These are phyloP conservation scores for Poecilobothrus nobilitatus DNA, from an alignment of 2,888 invertebrate species.

Conservation along the genomic window DNA sequence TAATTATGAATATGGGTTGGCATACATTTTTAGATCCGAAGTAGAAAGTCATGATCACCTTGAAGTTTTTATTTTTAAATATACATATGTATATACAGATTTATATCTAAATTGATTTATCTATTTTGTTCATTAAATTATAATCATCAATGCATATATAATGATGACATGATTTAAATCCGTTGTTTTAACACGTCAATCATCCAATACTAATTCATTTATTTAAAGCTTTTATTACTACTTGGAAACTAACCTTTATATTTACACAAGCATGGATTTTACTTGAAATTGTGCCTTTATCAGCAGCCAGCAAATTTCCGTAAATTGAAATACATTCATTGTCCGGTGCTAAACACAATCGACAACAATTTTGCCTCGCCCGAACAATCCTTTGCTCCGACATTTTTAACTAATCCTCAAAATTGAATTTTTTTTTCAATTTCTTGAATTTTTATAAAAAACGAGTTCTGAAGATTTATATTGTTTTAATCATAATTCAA, in stretches of 20 bases:
- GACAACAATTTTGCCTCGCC: conserved; percentile 41
- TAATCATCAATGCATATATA: neutral
- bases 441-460: no score
- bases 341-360: conserved; percentile 43
- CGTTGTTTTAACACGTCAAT: conserved; percentile 6
- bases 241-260: conserved; percentile 41
- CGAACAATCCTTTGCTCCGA: conserved; percentile 28
- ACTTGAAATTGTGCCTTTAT: conserved; percentile 42
- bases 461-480: neutral
- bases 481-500: neutral
- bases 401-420: conserved; percentile 20
- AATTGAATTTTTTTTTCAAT: conserved; percentile 3
- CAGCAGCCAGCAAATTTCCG: conserved; percentile 43
- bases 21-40: neutral
- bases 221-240: conserved; percentile 2
- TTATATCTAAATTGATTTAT: neutral
- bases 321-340: conserved; percentile 43
- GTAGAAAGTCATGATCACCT: conserved; percentile 2
- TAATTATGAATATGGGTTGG: neutral
- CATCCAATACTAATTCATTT: neutral
- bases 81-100: neutral
- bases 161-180: conserved; percentile 3
- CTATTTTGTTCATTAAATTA: neutral
- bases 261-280: conserved; percentile 44
- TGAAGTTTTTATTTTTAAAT: neutral